Evolutionary conservation across 30 jellyfish, hydroid and myxozoan species (phyloP), one percentile per base, ranked within the genome.

Genomic region (Hydractinia symbiolongicarpus): DNA sequence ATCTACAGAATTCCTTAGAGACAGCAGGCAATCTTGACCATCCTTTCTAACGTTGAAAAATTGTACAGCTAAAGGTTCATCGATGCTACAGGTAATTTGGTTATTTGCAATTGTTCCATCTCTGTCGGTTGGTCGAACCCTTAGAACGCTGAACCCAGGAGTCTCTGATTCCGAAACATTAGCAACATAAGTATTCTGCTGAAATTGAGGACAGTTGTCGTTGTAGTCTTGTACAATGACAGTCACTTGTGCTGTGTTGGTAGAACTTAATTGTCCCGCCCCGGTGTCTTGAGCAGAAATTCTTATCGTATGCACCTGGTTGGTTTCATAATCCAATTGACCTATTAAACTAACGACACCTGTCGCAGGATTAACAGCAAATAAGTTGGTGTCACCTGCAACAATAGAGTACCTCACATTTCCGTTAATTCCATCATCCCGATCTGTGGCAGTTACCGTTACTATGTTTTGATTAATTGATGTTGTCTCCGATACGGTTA

Each of bases 401-500:
- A 69, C 56, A 50, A 92, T 79, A 40, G 96, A 87, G 90, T 82
- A 92, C 13, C 84, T 74, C 21, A 92, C 72, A 2, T 82, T 88
- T 5, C 97, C 91, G 64, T 86, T 92, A 53, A 76, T 58, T 30
- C 96, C 96, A 3, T 79, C 70, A 74, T 92, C 98, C 21, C 5
- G 4, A 79, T 92, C 98, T 55, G 40, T 57, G 6, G 98, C 98
- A 16, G 15, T 40, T 8, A 83, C 95, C 2, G 68, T 76, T 17
- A 80, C 30, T 52, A 90, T 87, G 50, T 8, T 30, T 5, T 81
- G 15, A 5, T 86, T 86, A 44, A 81, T 53, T 6, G 89, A 54
- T 4, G 95, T 54, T 20, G 50, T 78, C 76, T 86, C 97, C 4
- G 77, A 15, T 21, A 90, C 8, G 13, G 84, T 83, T 15, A 21